Evolutionary conservation across 2,888 invertebrate species (phyloP).

Genomic region (Malthinus seriepunctatus): DNA sequence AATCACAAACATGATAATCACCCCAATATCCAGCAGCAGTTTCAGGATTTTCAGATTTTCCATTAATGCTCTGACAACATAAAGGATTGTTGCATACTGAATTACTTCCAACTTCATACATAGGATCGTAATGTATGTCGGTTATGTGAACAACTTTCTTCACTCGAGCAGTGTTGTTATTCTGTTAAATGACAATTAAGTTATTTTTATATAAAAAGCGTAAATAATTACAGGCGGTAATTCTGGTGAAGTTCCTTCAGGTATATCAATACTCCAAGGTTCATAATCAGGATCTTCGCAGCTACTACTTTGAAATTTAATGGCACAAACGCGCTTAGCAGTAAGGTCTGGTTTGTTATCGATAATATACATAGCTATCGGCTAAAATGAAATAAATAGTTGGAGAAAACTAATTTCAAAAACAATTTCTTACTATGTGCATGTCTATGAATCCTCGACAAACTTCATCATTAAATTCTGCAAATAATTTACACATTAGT

Average conservation of each 20-base stretch:
- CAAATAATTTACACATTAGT: neutral
- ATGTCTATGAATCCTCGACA: neutral
- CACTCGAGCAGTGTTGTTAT: neutral
- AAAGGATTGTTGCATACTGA: neutral
- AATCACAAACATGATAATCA: slow-evolving; percentile 77
- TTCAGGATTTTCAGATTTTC: slow-evolving; percentile 14
- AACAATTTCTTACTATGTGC: neutral
- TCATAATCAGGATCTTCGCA: slow-evolving; percentile 43
- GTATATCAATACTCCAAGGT: slow-evolving; percentile 13
- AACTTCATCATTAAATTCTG: neutral
- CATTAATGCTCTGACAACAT: neutral
- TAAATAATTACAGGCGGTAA: too few relatives aligned
- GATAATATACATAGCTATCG: slow-evolving; percentile 64
- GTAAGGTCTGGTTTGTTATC: slow-evolving; percentile 58
- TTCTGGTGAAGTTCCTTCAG: neutral
- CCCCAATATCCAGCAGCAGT: slow-evolving; percentile 77
- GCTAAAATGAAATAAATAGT: slow-evolving; percentile 53
- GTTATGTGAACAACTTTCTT: neutral
- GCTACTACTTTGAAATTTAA: slow-evolving; percentile 57
- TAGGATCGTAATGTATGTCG: neutral
- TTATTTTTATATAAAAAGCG: neutral
- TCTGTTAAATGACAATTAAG: neutral
- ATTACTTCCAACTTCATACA: neutral
- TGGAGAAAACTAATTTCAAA: neutral
- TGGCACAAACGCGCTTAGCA: slow-evolving; percentile 61